phyloP scores from a whole-genome alignment of 2,888 invertebrate species.

The Troilus luridus region DNA sequence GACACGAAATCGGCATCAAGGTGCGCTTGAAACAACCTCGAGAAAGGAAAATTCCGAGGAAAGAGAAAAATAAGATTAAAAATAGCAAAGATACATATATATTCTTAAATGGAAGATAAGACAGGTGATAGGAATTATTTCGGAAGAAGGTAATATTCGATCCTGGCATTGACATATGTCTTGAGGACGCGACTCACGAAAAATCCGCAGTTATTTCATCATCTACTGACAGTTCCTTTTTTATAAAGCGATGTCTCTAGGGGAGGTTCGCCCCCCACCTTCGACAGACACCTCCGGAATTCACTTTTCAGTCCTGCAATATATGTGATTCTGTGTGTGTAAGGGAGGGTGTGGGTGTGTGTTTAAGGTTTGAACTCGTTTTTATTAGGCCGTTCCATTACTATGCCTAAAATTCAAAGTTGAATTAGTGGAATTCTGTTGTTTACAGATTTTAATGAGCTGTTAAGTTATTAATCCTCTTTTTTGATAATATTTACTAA shows the following conservation, averaged over 20 bases:
- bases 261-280: neutral
- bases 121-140: neutral
- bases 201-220: constrained; percentile 12
- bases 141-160: neutral
- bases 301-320: neutral
- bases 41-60: neutral
- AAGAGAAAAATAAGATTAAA: neutral
- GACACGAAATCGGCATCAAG: neutral
- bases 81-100: neutral
- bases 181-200: neutral
- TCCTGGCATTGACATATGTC: neutral
- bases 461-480: too few relatives aligned
- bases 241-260: neutral
- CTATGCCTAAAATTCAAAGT: too few relatives aligned
- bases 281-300: neutral
- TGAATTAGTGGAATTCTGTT: too few relatives aligned
- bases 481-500: too few relatives aligned
- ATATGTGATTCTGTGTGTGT: too few relatives aligned
- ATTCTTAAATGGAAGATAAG: neutral
- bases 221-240: neutral
- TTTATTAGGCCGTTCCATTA: too few relatives aligned
- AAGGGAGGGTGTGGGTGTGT: too few relatives aligned
- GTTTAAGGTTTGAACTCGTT: too few relatives aligned
- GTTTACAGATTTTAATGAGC: too few relatives aligned
- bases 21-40: neutral